A percentile compares a stretch with the other conserved stretches of the same genome.
phyloP scores from a whole-genome alignment of 2,888 invertebrate genomes.

The Platynereis dumerilii region DNA sequence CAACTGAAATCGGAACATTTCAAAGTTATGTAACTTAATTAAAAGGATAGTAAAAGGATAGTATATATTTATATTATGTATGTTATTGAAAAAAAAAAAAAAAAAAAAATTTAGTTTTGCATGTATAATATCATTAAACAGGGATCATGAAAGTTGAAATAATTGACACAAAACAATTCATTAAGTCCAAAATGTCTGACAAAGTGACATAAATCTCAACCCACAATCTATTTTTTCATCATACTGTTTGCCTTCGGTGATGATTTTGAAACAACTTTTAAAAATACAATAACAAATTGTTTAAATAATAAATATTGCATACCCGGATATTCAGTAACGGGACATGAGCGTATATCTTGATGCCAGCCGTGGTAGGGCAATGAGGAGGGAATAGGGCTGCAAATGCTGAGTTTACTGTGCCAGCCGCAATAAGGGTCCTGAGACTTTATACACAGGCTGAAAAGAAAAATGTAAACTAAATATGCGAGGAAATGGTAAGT shows the following conservation, averaged over 20 bases:
- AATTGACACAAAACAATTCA: too few species aligned
- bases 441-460: constrained; percentile 75
- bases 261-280: too few species aligned
- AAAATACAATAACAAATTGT: too few species aligned
- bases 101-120: constrained; percentile 3
- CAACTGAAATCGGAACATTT: too few species aligned
- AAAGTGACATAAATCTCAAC: too few species aligned
- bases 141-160: too few species aligned
- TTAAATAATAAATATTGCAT: too few species aligned
- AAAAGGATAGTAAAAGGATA: not conserved
- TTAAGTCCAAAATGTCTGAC: too few species aligned
- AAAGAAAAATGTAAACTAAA: constrained; percentile 24
- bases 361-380: constrained; percentile 74
- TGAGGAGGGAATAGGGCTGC: constrained; percentile 75
- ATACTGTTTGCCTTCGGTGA: too few species aligned
- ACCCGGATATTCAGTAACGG: constrained; percentile 65
- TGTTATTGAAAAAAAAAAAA: not conserved
- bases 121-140: not conserved
- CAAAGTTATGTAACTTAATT: not conserved
- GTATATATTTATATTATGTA: not conserved
- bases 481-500: too few species aligned
- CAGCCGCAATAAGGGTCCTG: constrained; percentile 96
- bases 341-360: constrained; percentile 77
- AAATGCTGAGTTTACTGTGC: constrained; percentile 79
- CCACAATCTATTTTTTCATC: too few species aligned